Base-by-base conservation (phyloP, 2,888 invertebrate genomes). In the Drosophila leonis region DNA sequence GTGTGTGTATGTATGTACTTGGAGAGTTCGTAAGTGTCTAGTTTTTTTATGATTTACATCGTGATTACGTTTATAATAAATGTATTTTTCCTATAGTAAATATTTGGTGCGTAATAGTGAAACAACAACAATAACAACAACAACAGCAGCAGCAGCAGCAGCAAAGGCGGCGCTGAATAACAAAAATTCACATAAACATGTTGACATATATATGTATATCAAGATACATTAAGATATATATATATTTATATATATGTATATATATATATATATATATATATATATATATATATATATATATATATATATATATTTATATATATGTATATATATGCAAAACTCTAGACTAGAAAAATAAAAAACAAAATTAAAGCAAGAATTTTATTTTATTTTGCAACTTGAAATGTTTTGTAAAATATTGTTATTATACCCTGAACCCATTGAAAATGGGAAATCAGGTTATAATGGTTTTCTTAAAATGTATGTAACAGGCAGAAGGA, bases 91-190 rank as follows among this genome's bases (percentile, higher is more conserved):
- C 60, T 56, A 55, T 48, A 67, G 54, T 37, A 67, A 64, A 70
- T 78, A 70, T 73, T 75, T 66, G 65, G 75, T 83, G 85, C 82
- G 82, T 85, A 82, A 70, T 84, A 75, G 52, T 37, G 12, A 56
- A 29, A 27, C 64, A 52, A 49, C 52, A 63, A 60, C 46, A 63
- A 60, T 29, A 65, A 62, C 48, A 64, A 24, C 24, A 24, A 24
- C 24, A 24, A 24, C 24, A 24, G 24, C 24, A 24, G 24, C 24
- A 24, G 24, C 24, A 24, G 24, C 24, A 24, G 24, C 24, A 61
- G 49, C 48, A 61, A 65, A 63, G 12, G 9, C 37, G 60, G 48
- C 65, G 67, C 69, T 60, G 63, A 80, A 78, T 71, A 72, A 78
- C 75, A 78, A 72, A 70, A 41, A 20, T 31, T 56, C 55, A 20